phyloP scores from a whole-genome alignment of 2,113 vertebrate species.

The Callospermophilus lateralis region DNA sequence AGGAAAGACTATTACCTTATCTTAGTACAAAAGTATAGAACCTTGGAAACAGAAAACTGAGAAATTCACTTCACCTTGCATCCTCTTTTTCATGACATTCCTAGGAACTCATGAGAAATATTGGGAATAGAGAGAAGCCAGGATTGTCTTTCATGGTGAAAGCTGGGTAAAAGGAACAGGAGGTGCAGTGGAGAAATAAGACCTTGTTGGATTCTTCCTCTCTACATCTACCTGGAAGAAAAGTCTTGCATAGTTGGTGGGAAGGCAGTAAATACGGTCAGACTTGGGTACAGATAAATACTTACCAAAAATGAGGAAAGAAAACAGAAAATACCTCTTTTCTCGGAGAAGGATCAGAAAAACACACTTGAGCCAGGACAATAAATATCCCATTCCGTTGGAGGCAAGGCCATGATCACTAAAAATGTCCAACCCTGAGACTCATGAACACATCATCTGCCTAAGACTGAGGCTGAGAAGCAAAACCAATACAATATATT shows the following conservation, averaged over 20 bases:
- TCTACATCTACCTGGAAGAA: background rate
- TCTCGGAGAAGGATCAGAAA: background rate
- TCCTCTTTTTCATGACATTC: background rate
- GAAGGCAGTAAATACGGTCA: background rate
- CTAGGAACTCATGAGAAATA: background rate
- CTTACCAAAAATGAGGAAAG: background rate
- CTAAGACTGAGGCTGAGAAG: background rate
- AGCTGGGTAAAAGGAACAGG: background rate
- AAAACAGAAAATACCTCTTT: background rate
- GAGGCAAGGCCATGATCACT: background rate
- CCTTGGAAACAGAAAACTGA: background rate
- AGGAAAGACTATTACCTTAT: background rate
- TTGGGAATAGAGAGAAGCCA: fast-evolving
- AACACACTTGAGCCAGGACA: background rate
- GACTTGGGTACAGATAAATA: background rate
- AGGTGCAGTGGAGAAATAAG: background rate
- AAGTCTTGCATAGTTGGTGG: background rate
- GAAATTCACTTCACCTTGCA: background rate
- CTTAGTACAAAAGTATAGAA: background rate
- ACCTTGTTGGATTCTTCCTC: background rate
- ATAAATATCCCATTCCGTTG: background rate
- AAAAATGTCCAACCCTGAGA: background rate
- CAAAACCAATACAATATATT: background rate
- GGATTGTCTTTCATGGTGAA: background rate
- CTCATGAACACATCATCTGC: background rate